Percentiles rank a stretch among this genome's conserved stretches.
These are phyloP conservation scores for Mastomys natalensis DNA, from an alignment of 2,113 vertebrate genomes.

Conservation along the genomic window DNA sequence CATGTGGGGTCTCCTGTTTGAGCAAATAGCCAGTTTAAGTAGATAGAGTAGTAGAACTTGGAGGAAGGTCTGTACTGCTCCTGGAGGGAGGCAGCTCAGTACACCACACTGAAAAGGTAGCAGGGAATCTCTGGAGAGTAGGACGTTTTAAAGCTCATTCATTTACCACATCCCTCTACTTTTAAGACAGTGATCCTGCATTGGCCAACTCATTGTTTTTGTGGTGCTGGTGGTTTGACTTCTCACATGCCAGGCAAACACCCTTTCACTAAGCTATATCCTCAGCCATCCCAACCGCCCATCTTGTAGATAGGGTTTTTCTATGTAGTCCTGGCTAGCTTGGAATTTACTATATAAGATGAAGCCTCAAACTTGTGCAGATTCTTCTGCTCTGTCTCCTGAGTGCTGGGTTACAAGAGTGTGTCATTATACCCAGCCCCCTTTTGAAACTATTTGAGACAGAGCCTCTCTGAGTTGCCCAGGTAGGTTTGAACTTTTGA, in stretches of 20 bases:
- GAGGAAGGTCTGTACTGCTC: conserved; percentile 47
- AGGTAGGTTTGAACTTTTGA: not conserved
- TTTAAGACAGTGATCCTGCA: conserved; percentile 34
- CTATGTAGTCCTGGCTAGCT: not conserved
- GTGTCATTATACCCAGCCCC: not conserved
- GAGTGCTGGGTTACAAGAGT: not conserved
- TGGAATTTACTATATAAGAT: too few relatives aligned
- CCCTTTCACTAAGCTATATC: not conserved
- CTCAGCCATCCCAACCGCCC: too few relatives aligned
- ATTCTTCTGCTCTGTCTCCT: not conserved
- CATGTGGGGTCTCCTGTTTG: conserved; percentile 55
- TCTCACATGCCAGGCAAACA: not conserved
- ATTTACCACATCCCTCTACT: conserved; percentile 28
- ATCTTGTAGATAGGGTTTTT: not conserved
- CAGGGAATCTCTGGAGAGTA: conserved; percentile 35
- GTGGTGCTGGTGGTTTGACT: not conserved
- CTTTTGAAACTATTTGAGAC: not conserved
- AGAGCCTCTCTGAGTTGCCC: not conserved
- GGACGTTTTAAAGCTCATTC: conserved; percentile 34
- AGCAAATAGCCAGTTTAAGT: conserved; percentile 66
- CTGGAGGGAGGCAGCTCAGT: conserved; percentile 61
- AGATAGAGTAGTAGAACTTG: conserved; percentile 52
- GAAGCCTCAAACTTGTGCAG: not conserved
- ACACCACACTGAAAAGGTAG: conserved; percentile 55
- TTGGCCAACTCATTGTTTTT: not conserved